Percentiles rank a stretch among this genome's conserved stretches.
Conservation (phyloP, 2,113 vertebrate genomes). For the Sturnus vulgaris region DNA sequence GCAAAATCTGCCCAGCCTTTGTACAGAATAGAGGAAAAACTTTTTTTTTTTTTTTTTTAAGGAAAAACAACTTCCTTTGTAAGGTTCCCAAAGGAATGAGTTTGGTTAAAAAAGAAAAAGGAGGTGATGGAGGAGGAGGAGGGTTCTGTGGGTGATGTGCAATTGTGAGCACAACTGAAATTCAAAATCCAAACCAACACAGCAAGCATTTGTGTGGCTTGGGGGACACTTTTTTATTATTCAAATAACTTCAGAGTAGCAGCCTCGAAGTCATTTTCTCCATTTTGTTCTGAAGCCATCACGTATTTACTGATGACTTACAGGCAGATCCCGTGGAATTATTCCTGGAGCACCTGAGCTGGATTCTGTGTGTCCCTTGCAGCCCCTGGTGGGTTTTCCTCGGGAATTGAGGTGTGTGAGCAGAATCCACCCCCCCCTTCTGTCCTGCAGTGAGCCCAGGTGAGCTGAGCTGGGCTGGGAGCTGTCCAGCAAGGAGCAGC, state of each 20-base stretch:
- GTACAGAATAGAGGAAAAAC: background rate
- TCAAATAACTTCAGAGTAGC: background rate
- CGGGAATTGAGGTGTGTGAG: rapidly evolving
- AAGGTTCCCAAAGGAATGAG: background rate
- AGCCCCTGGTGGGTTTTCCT: rapidly evolving
- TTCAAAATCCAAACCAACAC: background rate
- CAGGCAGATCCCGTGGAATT: rapidly evolving
- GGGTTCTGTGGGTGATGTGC: background rate
- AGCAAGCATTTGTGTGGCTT: background rate
- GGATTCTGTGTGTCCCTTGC: rapidly evolving
- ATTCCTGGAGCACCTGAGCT: rapidly evolving
- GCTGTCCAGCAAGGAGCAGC: slow-evolving; percentile 27
- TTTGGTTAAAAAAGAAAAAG: background rate
- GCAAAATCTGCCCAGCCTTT: background rate
- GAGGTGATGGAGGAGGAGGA: background rate
- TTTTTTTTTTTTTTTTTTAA: background rate
- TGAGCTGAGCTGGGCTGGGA: background rate
- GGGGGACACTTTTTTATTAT: background rate
- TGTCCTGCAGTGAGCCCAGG: background rate
- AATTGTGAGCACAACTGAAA: background rate
- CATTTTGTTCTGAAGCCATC: background rate
- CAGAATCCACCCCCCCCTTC: rapidly evolving
- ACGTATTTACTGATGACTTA: rapidly evolving
- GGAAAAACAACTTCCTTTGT: background rate
- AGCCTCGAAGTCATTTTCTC: background rate